These are phyloP conservation scores for Cerceris ruficornis DNA, from an alignment of 2,888 invertebrate genomes.

Conservation along the genomic window DNA sequence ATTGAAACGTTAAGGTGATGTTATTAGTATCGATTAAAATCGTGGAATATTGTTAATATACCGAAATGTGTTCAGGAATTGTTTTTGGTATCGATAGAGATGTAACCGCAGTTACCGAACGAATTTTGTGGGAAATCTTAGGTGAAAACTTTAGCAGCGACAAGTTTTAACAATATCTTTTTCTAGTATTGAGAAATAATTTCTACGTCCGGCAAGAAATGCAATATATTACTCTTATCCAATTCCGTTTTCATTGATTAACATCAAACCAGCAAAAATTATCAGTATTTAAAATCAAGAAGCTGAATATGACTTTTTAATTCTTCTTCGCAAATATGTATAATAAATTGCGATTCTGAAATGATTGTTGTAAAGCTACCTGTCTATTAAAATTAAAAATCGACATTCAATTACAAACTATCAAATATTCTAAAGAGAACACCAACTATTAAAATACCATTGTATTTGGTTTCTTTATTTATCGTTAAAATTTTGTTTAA, in stretches of 20 bases:
- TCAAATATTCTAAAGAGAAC: no score
- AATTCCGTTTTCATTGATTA: no score
- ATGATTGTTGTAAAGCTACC: not conserved
- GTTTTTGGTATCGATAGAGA: slow-evolving; percentile 4
- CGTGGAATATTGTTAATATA: not conserved
- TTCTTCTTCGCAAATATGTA: no score
- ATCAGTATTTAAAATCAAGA: no score
- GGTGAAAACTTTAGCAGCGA: not conserved
- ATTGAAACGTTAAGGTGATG: no score
- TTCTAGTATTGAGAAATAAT: not conserved
- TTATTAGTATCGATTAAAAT: not conserved
- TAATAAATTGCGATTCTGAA: no score
- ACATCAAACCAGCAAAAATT: no score
- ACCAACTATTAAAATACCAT: no score
- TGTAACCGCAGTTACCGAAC: slow-evolving; percentile 6
- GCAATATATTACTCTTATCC: no score
- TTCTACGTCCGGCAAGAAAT: no score
- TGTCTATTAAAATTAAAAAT: not conserved
- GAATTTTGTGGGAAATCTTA: not conserved
- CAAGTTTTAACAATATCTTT: not conserved
- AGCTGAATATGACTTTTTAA: no score
- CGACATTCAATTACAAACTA: no score
- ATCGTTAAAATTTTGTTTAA: not conserved
- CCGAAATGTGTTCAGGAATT: not conserved
- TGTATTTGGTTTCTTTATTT: not conserved